A percentile compares a stretch with the other conserved stretches of the same genome.
Evolutionary conservation across 2,113 vertebrate genomes (phyloP).

Genomic region (Athene noctua): DNA sequence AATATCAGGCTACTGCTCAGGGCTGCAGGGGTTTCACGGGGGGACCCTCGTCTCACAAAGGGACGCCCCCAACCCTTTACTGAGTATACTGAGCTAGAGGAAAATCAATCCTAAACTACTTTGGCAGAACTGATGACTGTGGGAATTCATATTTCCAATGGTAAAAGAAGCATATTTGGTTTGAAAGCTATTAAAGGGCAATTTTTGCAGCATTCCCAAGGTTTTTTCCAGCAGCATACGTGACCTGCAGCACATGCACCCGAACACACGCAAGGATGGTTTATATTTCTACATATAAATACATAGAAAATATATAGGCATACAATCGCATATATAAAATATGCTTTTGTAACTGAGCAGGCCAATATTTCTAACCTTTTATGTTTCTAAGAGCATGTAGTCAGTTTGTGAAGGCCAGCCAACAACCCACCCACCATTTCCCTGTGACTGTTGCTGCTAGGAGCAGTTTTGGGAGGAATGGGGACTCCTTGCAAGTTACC

Average conservation of each 20-base stretch:
- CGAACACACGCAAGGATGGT: fast-evolving
- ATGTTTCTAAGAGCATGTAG: neutral
- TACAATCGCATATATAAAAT: neutral
- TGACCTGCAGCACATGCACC: neutral
- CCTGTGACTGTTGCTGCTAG: fast-evolving
- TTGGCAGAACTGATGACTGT: neutral
- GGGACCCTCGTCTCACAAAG: neutral
- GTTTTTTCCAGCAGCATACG: neutral
- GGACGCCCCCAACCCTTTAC: neutral
- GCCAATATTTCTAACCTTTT: neutral
- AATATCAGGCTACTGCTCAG: neutral
- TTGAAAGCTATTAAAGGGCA: neutral
- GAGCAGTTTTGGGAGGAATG: neutral
- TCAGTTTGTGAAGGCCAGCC: neutral
- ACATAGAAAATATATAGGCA: neutral
- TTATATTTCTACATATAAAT: neutral
- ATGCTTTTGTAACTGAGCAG: neutral
- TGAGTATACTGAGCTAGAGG: neutral
- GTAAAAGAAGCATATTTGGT: neutral
- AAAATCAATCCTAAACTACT: neutral
- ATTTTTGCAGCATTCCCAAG: neutral
- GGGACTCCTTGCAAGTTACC: neutral
- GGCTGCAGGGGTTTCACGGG: neutral
- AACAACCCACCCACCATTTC: neutral
- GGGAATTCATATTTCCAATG: fast-evolving